Evolutionary conservation across 2,888 invertebrate species (phyloP).

Genomic region (Pachydiplax longipennis): DNA sequence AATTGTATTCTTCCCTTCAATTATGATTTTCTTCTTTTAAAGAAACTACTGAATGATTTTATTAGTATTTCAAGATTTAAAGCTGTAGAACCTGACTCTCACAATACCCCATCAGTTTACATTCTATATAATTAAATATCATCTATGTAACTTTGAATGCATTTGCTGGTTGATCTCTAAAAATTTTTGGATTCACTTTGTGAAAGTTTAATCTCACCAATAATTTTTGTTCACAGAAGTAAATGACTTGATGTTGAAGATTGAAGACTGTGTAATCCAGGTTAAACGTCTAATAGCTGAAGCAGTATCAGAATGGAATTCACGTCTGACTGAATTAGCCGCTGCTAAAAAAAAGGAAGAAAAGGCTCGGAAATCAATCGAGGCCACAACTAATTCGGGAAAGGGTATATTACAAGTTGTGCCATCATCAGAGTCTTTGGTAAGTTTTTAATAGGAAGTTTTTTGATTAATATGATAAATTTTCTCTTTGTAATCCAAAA

Average conservation of each 20-base stretch:
- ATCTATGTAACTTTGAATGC: not conserved
- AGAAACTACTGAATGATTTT: too few species aligned
- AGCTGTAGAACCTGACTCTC: too few species aligned
- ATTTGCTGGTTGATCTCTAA: not conserved
- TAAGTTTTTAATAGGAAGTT: not conserved
- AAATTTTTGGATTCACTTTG: not conserved
- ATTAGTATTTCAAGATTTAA: too few species aligned
- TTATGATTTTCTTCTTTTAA: too few species aligned
- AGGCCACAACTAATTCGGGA: conserved; percentile 39
- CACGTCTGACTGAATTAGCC: conserved; percentile 60
- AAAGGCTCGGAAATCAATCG: conserved; percentile 51
- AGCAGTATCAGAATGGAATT: conserved; percentile 76
- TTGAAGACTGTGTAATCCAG: conserved; percentile 69
- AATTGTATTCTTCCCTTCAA: too few species aligned
- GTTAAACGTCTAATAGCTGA: conserved; percentile 74
- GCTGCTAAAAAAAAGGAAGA: conserved; percentile 59
- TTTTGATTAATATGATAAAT: too few species aligned
- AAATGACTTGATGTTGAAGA: conserved; percentile 59
- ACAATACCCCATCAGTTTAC: too few species aligned
- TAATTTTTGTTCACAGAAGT: conserved; percentile 49
- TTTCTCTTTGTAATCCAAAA: not conserved
- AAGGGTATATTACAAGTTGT: conserved; percentile 53
- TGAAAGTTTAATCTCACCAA: not conserved
- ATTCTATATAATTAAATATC: too few species aligned
- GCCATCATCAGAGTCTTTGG: conserved; percentile 24